Conservation (phyloP, 2,888 invertebrate genomes). For the Syritta pipiens region DNA sequence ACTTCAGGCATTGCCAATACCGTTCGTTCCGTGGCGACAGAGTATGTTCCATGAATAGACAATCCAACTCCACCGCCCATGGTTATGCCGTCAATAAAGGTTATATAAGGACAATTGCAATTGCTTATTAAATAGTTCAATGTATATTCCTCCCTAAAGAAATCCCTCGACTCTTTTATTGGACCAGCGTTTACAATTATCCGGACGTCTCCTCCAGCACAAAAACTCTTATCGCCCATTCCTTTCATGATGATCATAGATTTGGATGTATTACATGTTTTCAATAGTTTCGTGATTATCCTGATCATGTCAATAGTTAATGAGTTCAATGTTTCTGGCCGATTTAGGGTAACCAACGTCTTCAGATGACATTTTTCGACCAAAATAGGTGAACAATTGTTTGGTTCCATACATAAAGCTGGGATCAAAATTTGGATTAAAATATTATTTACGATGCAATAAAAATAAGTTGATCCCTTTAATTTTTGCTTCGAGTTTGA, state of each 20-base stretch:
- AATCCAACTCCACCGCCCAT: conserved; percentile 99
- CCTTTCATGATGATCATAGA: conserved; percentile 88
- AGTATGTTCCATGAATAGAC: conserved; percentile 95
- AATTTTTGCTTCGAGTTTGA: too few species aligned
- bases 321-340: conserved; percentile 88
- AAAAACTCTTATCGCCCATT: conserved; percentile 95
- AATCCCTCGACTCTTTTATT: conserved; percentile 82
- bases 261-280: conserved; percentile 87
- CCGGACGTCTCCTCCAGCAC: conserved; percentile 98
- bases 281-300: conserved; percentile 86
- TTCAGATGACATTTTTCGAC: conserved; percentile 77
- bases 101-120: conserved; percentile 93
- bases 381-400: too few species aligned
- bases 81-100: conserved; percentile 93
- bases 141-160: conserved; percentile 93
- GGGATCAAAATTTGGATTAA: too few species aligned
- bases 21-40: conserved; percentile 96
- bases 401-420: too few species aligned
- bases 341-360: conserved; percentile 86
- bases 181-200: conserved; percentile 85
- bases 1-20: conserved; percentile 99
- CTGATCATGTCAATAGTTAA: conserved; percentile 88
- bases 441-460: too few species aligned
- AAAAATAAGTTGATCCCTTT: too few species aligned
- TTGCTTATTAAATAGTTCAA: conserved; percentile 93